Base-by-base conservation (phyloP, 2,888 invertebrate genomes). In the Periphyllus acericola region DNA sequence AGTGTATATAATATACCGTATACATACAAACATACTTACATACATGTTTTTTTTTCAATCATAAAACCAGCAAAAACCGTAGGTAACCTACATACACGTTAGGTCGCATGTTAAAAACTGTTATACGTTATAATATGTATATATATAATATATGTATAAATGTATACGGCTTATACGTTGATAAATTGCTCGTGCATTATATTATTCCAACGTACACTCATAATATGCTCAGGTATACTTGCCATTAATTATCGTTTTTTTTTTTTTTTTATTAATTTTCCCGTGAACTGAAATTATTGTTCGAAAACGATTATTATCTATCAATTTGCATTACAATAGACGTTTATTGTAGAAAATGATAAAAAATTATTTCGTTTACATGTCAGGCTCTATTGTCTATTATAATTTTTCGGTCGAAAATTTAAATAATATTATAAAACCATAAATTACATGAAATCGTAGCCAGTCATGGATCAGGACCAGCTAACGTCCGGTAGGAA, bases 61-160 rank as follows among this genome's bases (percentile, higher is more conserved):
- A 46, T 72, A 66, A 84, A 81, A 83, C 19, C 76, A 76, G 25
- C 76, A 84, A 84, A 71, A 76, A 76, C 75, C 46, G 84, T 66
- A 76, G 60, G 75, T 83, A 83, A 83, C 84, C 76, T 76, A 83
- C 83, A 83, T 83, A 83, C 46, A 46, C 46, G 84, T 68, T 76
- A 46, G 46, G 40, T 84, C 32, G 84, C 66, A 66, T 76, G 84
- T 84, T 83, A 75, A 83, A 75, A 75, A 83, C 66, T 83, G 29
- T 34, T 83, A 40, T 75, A 75, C 60, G 40, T 66, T 46, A 66
- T 66, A 25, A 52, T 72, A 83, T 83, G 74, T 74, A n/a, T n/a
- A n/a, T n/a, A n/a, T 71, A 55, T 74, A 55, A 74, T 74, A 74
- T 3, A n/a, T 25, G 34, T 72, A 40, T 72, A 46, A 29, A 40